These are phyloP conservation scores for Dicyrtoma fusca DNA, from an alignment of 2,888 invertebrate genomes.

Conservation along the genomic window DNA sequence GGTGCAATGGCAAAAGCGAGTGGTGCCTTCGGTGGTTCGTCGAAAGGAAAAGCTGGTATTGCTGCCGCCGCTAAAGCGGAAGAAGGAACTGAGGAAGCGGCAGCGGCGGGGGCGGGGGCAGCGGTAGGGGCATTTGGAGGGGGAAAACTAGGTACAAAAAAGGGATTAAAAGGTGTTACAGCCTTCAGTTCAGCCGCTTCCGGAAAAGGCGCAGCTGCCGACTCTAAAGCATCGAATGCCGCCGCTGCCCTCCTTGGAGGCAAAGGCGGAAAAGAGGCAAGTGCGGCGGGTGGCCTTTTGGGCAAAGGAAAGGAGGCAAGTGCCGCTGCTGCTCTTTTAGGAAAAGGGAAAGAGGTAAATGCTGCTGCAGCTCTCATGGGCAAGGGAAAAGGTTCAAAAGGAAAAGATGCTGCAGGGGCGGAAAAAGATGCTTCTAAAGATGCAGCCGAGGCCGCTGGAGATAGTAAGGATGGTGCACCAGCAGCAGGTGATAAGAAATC, in stretches of 20 bases:
- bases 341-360: not conserved
- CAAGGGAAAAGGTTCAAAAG: not conserved
- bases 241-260: not conserved
- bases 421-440: not conserved
- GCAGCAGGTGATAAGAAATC: constrained; percentile 18
- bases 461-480: not conserved
- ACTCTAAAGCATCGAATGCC: not conserved
- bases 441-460: not conserved
- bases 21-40: not conserved
- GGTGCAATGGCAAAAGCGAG: not conserved
- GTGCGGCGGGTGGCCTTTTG: not conserved
- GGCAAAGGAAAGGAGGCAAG: not conserved
- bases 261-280: not conserved
- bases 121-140: not conserved
- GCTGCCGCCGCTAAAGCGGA: not conserved
- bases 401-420: not conserved
- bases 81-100: not conserved
- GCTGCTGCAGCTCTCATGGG: not conserved
- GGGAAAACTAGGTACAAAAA: constrained; percentile 25
- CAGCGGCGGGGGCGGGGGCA: not conserved
- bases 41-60: not conserved
- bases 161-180: constrained; percentile 23
- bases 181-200: not conserved
- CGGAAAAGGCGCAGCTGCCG: not conserved
- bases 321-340: not conserved